Evolutionary conservation across 1,140 invertebrate species (phyloP).

Genomic region (Drosophila tristis): DNA sequence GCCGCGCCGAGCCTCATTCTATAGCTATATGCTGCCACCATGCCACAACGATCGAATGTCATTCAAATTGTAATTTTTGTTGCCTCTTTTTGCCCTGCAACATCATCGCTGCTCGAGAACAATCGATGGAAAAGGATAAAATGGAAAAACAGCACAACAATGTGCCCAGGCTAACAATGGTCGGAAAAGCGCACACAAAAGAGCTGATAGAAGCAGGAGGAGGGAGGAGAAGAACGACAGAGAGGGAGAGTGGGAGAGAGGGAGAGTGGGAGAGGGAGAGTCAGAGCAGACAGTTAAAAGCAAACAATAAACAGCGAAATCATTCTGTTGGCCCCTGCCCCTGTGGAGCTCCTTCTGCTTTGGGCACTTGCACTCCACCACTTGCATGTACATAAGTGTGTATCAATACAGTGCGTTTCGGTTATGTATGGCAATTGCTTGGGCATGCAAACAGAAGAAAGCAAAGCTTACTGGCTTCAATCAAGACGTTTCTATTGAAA

Average conservation of each 20-base stretch:
- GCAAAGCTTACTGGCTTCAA: too few species aligned
- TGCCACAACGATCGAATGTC: slow-evolving; percentile 64
- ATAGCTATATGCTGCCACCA: too few species aligned
- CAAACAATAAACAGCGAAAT: slow-evolving; percentile 52
- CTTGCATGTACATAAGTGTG: too few species aligned
- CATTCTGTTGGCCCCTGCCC: slow-evolving; percentile 12
- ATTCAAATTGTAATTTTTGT: slow-evolving; percentile 62
- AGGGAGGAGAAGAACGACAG: background rate
- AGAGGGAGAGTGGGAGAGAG: too few species aligned
- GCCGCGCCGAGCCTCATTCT: background rate
- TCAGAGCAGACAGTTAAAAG: slow-evolving; percentile 43
- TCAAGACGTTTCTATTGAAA: too few species aligned
- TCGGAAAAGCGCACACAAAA: slow-evolving; percentile 25
- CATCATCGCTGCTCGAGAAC: slow-evolving; percentile 35
- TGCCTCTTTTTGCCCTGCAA: slow-evolving; percentile 17
- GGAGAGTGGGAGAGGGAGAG: slow-evolving; percentile 2
- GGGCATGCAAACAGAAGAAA: too few species aligned
- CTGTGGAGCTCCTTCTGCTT: background rate
- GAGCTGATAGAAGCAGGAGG: slow-evolving; percentile 3
- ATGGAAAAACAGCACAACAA: slow-evolving; percentile 50
- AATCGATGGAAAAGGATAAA: slow-evolving; percentile 63
- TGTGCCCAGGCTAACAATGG: slow-evolving; percentile 49
- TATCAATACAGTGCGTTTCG: too few species aligned
- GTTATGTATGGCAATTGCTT: too few species aligned
- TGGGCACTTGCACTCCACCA: slow-evolving; percentile 4